phyloP scores from a whole-genome alignment of 2,797 vertebrate species.

The Thunnus albacares region DNA sequence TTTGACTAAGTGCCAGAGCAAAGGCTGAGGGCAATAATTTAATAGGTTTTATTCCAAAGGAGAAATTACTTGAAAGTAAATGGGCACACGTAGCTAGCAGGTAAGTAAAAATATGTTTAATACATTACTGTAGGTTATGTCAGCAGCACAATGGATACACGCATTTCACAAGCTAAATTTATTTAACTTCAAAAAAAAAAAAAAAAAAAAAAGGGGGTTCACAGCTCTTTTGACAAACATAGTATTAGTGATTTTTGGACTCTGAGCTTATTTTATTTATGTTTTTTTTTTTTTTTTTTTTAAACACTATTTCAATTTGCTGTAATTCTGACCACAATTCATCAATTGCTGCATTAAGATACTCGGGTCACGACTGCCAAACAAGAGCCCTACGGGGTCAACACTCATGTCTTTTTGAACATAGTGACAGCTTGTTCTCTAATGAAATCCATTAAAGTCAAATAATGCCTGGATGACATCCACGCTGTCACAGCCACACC shows the following conservation, averaged over 20 bases:
- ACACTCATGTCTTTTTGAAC: background rate
- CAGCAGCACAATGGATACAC: background rate
- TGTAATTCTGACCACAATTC: background rate
- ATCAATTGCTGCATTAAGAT: background rate
- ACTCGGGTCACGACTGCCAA: background rate
- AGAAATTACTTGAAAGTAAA: background rate
- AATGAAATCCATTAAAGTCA: background rate
- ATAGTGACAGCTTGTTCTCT: background rate
- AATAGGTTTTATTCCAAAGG: constrained; percentile 5
- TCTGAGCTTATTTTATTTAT: background rate
- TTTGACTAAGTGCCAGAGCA: constrained; percentile 8
- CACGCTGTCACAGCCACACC: background rate
- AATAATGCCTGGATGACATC: background rate
- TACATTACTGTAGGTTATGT: background rate
- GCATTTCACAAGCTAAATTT: background rate
- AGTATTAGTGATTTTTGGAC: background rate
- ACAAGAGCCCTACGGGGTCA: background rate
- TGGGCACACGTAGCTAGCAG: background rate
- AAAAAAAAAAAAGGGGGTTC: background rate
- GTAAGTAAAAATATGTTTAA: background rate
- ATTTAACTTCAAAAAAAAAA: background rate
- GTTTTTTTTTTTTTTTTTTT: background rate
- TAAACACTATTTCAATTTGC: background rate
- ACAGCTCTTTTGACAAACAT: background rate
- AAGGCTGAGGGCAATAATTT: background rate